phyloP scores from a whole-genome alignment of 2,888 invertebrate species.

The Phyllotreta cruciferae region DNA sequence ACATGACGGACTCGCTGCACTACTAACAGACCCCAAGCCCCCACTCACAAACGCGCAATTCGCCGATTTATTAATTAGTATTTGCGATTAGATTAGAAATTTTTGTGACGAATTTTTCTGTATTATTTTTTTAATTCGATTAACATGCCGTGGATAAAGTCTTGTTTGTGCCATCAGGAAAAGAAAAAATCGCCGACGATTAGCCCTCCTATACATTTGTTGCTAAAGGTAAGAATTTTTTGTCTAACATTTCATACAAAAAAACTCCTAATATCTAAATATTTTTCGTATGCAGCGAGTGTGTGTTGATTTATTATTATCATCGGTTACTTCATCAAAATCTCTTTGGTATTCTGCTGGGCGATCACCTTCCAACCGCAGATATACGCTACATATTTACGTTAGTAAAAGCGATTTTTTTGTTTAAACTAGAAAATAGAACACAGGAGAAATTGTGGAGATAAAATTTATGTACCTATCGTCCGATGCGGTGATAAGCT shows the following conservation, averaged over 20 bases:
- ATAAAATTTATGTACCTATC: too few relatives aligned
- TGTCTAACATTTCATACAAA: not conserved
- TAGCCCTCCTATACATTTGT: conserved; percentile 61
- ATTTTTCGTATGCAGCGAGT: not conserved
- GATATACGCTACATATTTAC: too few relatives aligned
- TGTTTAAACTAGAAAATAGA: too few relatives aligned
- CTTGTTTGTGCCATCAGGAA: conserved; percentile 61
- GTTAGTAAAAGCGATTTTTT: too few relatives aligned
- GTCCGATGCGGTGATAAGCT: too few relatives aligned
- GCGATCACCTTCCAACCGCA: too few relatives aligned
- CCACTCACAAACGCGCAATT: conserved; percentile 10
- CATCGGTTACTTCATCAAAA: too few relatives aligned
- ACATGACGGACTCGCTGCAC: conserved; percentile 25
- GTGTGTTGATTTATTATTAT: too few relatives aligned
- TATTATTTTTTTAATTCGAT: not conserved
- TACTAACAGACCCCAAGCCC: conserved; percentile 21
- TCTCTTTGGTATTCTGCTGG: too few relatives aligned
- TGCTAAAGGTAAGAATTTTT: conserved; percentile 58
- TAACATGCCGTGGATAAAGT: conserved; percentile 62
- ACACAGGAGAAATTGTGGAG: too few relatives aligned
- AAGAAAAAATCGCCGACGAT: conserved; percentile 60
- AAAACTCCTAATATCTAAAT: not conserved
- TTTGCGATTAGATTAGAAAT: conserved; percentile 18
- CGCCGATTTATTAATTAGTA: conserved; percentile 12
- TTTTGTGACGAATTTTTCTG: conserved; percentile 14